Evolutionary conservation across 1,140 invertebrate genomes (phyloP), one percentile per base, ranked within the genome.

Genomic region (Phthorimaea operculella): DNA sequence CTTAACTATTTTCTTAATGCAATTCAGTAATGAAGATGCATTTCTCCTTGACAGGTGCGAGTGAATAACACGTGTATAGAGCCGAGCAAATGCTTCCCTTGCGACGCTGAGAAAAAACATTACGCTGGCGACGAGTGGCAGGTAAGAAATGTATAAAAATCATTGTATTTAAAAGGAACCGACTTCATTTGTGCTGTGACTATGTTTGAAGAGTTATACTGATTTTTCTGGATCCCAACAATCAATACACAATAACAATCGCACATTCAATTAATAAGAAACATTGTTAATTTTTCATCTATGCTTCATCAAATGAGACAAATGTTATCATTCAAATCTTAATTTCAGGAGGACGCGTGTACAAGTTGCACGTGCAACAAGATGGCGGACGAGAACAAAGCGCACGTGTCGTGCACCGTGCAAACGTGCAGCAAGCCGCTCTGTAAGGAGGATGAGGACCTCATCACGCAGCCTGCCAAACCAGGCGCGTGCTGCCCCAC

Each of bases 291-390:
- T n/a, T n/a, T n/a, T n/a, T n/a, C n/a, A n/a, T n/a, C n/a, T n/a
- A n/a, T n/a, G n/a, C n/a, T n/a, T n/a, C n/a, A n/a, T n/a, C n/a
- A n/a, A n/a, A n/a, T n/a, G n/a, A n/a, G n/a, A n/a, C n/a, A n/a
- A n/a, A n/a, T n/a, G n/a, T n/a, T n/a, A n/a, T n/a, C n/a, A n/a
- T n/a, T n/a, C n/a, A n/a, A n/a, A n/a, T n/a, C n/a, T n/a, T n/a
- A n/a, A n/a, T n/a, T n/a, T n/a, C 57, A 83, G 66, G 87, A 88
- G 44, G 90, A 94, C 63, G 88, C 90, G 21, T 96, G 95, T 65
- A 93, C 91, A 0, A 87, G 80, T n/a, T 96, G 95, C 67, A 79
- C 83, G 17, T 96, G 94, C 72, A 81, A 85, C 33, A 85, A 84
- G 52, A 53, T 74, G 15, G 8, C 60, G 0, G 59, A 42, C 8